Evolutionary conservation across 2,888 invertebrate genomes (phyloP), one percentile per base, ranked within the genome.

Genomic region (Luffia ferchaultella): DNA sequence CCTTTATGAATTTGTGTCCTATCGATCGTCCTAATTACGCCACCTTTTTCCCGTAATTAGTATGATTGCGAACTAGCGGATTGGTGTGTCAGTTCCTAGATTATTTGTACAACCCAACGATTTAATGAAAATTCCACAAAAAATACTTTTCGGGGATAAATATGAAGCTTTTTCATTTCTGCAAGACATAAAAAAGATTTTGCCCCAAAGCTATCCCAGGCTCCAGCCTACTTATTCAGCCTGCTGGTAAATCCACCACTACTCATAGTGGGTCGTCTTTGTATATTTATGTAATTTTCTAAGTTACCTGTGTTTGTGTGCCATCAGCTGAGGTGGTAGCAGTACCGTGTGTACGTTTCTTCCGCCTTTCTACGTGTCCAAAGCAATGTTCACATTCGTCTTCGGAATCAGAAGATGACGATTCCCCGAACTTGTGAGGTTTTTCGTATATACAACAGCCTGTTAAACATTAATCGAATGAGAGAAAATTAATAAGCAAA

Each of bases 381-480:
- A 88, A 90, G 71, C 95, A 95, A 68, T 95, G 90, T 60, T 94
- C 94, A 68, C 94, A 95, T 68, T 96, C 95, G 60, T 93, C 92
- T 48, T 92, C 90, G 52, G 90, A 90, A 43, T 90, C 89, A 51
- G 92, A 92, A 0, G 93, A 93, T 56, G 95, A 95, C 43, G 95
- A 95, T 71, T 97, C 97, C 45, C 89, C 96, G 78, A 97, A 96
- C 42, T 86, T 86, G 59, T 87, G 87, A n/a, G 94, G 95, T 73
- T 97, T 97, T 65, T 92, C 91, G 73, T 95, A 97, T 65, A 97
- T 93, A 73, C 97, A 97, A 70, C 97, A 97, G 78, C 95, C 96
- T 96, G 63, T 1, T 30, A 53, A 9, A 42, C 20, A 42, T 16
- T 18, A 45, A 18, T 12, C 45, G 18, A 43, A 16, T n/a, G n/a